phyloP scores from a whole-genome alignment of 2,113 vertebrate genomes.

The Pangasianodon hypophthalmus region DNA sequence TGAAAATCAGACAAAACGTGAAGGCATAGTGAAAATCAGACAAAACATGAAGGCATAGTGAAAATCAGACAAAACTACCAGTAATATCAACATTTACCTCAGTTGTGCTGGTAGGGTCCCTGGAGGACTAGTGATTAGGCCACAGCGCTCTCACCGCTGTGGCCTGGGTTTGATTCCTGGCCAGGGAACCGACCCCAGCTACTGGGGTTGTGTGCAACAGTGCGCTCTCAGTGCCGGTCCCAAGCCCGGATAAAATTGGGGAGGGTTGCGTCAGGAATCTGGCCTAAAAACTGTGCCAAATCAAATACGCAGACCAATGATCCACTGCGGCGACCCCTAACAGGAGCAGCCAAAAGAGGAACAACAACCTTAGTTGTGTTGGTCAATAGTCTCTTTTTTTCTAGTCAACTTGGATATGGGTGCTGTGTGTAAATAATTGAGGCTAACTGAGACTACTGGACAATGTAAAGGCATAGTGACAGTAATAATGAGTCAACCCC shows the following conservation, averaged over 20 bases:
- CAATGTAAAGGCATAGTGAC: not conserved
- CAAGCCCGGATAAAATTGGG: no score
- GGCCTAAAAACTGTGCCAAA: no score
- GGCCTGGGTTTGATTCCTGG: no score
- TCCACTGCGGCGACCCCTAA: no score
- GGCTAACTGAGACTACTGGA: not conserved
- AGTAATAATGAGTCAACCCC: not conserved
- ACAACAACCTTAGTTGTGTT: not conserved
- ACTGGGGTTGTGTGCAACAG: no score
- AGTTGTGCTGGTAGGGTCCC: not conserved
- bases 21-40: not conserved
- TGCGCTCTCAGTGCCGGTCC: no score
- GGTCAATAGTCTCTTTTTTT: not conserved
- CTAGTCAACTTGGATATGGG: not conserved
- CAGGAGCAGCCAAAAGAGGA: no score
- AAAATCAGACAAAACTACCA: not conserved
- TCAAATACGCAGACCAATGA: no score
- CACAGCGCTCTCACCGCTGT: no score
- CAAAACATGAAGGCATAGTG: not conserved
- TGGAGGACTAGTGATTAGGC: no score
- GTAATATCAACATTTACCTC: not conserved
- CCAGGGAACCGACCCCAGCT: no score
- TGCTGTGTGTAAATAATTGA: not conserved
- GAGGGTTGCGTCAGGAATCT: no score
- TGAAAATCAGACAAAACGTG: not conserved